phyloP scores from a whole-genome alignment of 2,797 vertebrate species.

The Brotula barbata region DNA sequence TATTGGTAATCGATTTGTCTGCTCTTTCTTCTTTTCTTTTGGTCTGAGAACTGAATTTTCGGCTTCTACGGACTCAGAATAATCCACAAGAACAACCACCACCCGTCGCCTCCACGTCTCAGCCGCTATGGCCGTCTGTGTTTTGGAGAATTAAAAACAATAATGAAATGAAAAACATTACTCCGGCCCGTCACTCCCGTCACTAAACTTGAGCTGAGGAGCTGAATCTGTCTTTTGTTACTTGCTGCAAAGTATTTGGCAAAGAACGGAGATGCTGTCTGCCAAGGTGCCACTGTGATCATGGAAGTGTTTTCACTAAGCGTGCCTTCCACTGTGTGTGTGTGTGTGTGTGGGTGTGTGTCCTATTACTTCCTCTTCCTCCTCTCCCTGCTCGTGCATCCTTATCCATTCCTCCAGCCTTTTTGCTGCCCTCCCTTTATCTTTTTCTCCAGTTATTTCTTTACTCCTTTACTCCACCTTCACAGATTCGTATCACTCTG shows the following conservation, averaged over 20 bases:
- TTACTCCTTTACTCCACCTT: background rate
- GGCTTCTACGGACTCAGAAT: constrained; percentile 4
- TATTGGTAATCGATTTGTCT: constrained; percentile 53
- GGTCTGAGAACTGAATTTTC: constrained; percentile 27
- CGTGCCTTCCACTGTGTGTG: background rate
- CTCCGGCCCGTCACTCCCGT: too few species aligned
- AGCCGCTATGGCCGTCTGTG: background rate
- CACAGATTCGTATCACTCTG: constrained; percentile 11
- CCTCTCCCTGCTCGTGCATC: background rate
- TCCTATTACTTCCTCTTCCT: background rate
- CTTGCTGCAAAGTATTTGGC: constrained; percentile 33
- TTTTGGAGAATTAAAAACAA: background rate
- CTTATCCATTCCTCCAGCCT: background rate
- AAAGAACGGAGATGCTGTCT: constrained; percentile 4
- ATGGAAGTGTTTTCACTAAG: constrained; percentile 9
- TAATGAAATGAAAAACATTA: background rate
- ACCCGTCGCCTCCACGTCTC: too few species aligned
- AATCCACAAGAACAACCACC: constrained; percentile 1
- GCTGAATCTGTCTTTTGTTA: constrained; percentile 37
- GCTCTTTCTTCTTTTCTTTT: constrained; percentile 39
- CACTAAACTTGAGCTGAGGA: constrained; percentile 15
- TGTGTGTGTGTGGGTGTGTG: too few species aligned
- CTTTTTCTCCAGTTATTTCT: too few species aligned
- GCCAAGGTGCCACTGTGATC: constrained; percentile 24
- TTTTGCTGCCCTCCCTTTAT: constrained; percentile 18